phyloP scores from a whole-genome alignment of 2,113 vertebrate genomes.

The Neolamprologus brichardi region DNA sequence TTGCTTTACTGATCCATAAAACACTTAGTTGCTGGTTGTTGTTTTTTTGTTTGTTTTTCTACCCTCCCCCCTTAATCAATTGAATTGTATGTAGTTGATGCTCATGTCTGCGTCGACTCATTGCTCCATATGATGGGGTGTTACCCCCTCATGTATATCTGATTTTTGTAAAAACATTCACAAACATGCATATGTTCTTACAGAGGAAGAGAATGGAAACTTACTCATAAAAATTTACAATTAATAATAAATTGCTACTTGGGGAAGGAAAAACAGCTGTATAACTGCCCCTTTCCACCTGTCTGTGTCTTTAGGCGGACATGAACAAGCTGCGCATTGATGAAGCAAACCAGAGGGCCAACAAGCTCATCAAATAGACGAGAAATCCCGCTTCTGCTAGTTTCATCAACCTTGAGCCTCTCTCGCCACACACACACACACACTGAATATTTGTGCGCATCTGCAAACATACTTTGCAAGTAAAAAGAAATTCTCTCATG shows the following conservation, averaged over 20 bases:
- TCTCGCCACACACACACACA: background rate
- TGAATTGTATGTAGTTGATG: background rate
- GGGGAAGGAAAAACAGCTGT: background rate
- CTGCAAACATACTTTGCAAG: background rate
- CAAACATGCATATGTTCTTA: background rate
- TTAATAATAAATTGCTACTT: background rate
- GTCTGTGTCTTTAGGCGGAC: slow-evolving; percentile 78
- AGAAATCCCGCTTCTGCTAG: slow-evolving; percentile 16
- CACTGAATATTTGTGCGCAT: background rate
- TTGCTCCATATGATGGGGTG: background rate
- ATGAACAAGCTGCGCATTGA: slow-evolving; percentile 88
- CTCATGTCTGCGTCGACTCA: background rate
- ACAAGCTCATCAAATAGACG: slow-evolving; percentile 84
- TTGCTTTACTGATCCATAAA: background rate
- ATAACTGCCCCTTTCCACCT: background rate
- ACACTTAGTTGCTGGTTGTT: background rate
- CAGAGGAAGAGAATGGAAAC: background rate
- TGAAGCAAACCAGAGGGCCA: slow-evolving; percentile 86
- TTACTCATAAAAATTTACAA: background rate
- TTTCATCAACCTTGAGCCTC: slow-evolving; percentile 20
- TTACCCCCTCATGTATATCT: background rate
- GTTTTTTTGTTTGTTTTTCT: background rate
- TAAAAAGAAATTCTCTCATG: background rate
- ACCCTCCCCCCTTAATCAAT: background rate
- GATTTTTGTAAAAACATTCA: background rate